Evolutionary conservation across 2,113 vertebrate genomes (phyloP), one percentile per base, ranked within the genome.

Genomic region (Tylochromis polylepis): DNA sequence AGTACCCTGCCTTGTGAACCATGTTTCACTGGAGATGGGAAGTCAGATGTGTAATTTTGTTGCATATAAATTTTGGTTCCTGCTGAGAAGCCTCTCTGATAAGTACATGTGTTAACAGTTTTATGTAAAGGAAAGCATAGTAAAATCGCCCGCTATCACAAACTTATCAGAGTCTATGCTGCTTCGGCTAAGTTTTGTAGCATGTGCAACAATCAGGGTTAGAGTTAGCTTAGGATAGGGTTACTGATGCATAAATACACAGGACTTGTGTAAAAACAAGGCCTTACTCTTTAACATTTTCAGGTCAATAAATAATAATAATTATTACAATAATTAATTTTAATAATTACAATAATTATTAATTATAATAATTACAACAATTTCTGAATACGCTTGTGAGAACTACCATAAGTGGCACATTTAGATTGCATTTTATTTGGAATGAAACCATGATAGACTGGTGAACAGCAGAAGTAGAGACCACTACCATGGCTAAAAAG

Each of bases 21-120:
- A 81, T 75, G 85, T 93, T 95, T 90, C 83, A 91, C 88, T 89
- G 59, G 53, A 85, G 43, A 87, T 67, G 75, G 85, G 80, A 90
- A 85, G 86, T 89, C 77, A 88, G 78, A 92, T 80, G 89, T 85
- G 84, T 84, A 87, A 91, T 91, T 91, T 91, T 55, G 81, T 60
- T 90, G 86, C 82, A 90, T 60, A 93, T 91, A 49, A 85, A 90
- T 86, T 81, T 56, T 72, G 82, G 51, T 88, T 75, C 85, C 59
- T 53, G 81, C 80, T 56, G 90, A 82, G 60, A 75, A 84, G 78
- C 51, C 15, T 70, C 78, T 81, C 85, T 53, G 62, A 72, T 56
- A 14, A 88, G 79, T 81, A 75, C 53, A 88, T 84, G 27, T 79
- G 59, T 20, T 60, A 75, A 88, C 34, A 82, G 46, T 83, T 46